These are phyloP conservation scores for Orthonevra nobilis DNA, from an alignment of 2,888 invertebrate species.

Conservation along the genomic window DNA sequence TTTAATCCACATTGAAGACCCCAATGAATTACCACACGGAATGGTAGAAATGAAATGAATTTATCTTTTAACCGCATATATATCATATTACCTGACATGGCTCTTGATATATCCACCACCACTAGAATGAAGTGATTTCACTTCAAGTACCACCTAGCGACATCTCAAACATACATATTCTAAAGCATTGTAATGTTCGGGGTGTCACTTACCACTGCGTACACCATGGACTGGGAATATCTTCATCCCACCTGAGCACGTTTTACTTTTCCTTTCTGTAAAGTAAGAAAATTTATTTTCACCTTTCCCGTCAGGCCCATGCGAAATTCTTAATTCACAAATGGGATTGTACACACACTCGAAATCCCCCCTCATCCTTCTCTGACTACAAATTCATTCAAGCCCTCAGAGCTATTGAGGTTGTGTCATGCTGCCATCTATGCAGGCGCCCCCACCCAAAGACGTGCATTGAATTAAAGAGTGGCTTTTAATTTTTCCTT, in stretches of 20 bases:
- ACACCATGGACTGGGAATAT: not conserved
- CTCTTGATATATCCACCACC: not conserved
- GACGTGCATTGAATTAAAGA: conserved; percentile 65
- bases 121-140: conserved; percentile 15
- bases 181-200: conserved; percentile 56
- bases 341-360: conserved; percentile 17
- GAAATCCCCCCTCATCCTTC: not conserved
- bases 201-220: conserved; percentile 51
- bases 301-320: conserved; percentile 50
- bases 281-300: conserved; percentile 37
- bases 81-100: conserved; percentile 2
- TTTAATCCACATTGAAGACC: conserved; percentile 44
- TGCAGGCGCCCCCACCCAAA: conserved; percentile 9
- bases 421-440: conserved; percentile 19
- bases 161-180: conserved; percentile 25
- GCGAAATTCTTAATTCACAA: conserved; percentile 58
- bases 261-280: conserved; percentile 12
- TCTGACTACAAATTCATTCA: conserved; percentile 60
- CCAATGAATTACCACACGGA: conserved; percentile 10
- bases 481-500: conserved; percentile 38
- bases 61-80: conserved; percentile 41
- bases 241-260: conserved; percentile 33
- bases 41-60: conserved; percentile 30
- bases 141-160: conserved; percentile 6
- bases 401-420: conserved; percentile 18